phyloP scores from a whole-genome alignment of 2,888 invertebrate genomes.

The Limnephilus auricula region DNA sequence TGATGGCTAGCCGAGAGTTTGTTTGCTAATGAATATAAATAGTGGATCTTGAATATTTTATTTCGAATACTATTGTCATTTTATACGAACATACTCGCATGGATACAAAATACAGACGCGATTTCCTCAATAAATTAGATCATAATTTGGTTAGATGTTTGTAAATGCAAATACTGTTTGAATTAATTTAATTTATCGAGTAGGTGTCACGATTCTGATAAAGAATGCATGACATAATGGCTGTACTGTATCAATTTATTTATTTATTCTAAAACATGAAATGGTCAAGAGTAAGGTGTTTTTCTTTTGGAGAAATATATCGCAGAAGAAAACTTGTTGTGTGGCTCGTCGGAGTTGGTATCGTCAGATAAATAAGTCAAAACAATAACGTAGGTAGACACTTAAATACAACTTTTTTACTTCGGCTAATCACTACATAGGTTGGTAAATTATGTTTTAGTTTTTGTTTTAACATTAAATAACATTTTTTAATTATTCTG shows the following conservation, averaged over 20 bases:
- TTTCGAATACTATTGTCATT: background rate
- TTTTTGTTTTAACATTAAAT: background rate
- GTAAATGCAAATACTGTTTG: conserved; percentile 7
- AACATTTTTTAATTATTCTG: background rate
- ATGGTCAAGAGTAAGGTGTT: background rate
- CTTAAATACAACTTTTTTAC: background rate
- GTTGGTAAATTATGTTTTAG: background rate
- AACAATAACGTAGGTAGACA: background rate
- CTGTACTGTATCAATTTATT: background rate
- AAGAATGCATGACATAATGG: background rate
- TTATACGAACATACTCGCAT: background rate
- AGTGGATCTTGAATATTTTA: conserved; percentile 26
- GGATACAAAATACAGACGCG: background rate
- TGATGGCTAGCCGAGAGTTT: background rate
- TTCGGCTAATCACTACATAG: background rate
- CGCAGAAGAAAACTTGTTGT: background rate
- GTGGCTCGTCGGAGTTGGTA: background rate
- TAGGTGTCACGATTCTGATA: conserved; percentile 2
- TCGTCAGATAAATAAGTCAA: background rate
- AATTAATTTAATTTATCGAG: conserved; percentile 20
- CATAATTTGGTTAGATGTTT: conserved; percentile 5
- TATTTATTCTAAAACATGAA: background rate
- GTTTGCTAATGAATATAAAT: conserved; percentile 12
- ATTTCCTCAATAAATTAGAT: conserved; percentile 20
- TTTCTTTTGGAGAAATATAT: background rate